Evolutionary conservation across 2,888 invertebrate species (phyloP).

Genomic region (Oasisia sp.): DNA sequence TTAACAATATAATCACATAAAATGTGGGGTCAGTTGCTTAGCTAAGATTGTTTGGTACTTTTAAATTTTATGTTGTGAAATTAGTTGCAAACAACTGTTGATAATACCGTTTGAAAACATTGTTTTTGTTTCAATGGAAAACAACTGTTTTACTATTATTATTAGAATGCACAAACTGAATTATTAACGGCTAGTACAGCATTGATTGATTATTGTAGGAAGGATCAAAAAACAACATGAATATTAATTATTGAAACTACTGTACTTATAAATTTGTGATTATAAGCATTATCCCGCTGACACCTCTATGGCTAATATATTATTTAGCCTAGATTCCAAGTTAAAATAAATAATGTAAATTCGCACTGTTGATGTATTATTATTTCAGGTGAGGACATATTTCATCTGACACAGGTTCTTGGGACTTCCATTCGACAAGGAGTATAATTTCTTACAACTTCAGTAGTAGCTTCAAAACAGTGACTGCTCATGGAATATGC

Average conservation of each 20-base stretch:
- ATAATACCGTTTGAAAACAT: too few species aligned
- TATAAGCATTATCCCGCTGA: not conserved
- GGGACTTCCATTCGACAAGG: not conserved
- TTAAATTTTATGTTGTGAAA: too few species aligned
- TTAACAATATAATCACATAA: too few species aligned
- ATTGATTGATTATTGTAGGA: not conserved
- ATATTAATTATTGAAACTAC: not conserved
- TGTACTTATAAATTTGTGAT: not conserved
- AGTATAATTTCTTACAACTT: not conserved
- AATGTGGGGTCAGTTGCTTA: too few species aligned
- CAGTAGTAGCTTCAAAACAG: not conserved
- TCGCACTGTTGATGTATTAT: not conserved
- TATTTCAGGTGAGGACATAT: not conserved
- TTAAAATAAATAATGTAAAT: not conserved
- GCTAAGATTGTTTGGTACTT: too few species aligned
- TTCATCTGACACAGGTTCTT: not conserved
- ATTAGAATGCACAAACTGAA: too few species aligned
- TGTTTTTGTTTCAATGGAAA: too few species aligned
- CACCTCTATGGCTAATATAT: not conserved
- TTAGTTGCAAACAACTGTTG: too few species aligned
- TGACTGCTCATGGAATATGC: not conserved
- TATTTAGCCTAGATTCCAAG: not conserved
- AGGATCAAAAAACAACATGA: not conserved
- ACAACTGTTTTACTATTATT: too few species aligned
- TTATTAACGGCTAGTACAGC: too few species aligned